These are phyloP conservation scores for Corythornis cristatus DNA, from an alignment of 2,113 vertebrate species.

Conservation along the genomic window DNA sequence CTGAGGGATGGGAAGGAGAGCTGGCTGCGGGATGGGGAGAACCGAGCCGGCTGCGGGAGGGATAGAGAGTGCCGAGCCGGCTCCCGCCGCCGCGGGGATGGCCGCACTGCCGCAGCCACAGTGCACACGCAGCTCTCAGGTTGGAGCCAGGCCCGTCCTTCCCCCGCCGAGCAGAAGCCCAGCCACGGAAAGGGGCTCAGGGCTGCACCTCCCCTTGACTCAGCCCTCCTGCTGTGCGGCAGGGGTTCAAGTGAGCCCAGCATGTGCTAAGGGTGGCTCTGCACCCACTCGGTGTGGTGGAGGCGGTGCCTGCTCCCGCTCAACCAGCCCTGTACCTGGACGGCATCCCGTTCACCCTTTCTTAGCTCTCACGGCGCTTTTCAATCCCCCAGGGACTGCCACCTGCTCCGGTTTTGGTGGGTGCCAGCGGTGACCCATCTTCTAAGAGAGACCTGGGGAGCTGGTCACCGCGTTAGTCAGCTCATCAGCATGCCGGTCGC, in stretches of 20 bases:
- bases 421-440: background rate
- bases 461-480: background rate
- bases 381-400: background rate
- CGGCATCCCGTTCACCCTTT: background rate
- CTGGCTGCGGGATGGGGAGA: background rate
- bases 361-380: background rate
- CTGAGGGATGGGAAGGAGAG: background rate
- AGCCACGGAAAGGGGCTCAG: background rate
- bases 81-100: background rate
- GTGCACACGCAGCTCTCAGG: background rate
- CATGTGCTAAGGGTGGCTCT: background rate
- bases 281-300: background rate
- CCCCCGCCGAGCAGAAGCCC: background rate
- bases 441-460: background rate
- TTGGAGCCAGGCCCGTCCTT: background rate
- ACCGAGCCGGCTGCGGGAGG: too few relatives aligned
- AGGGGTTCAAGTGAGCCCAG: background rate
- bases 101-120: background rate
- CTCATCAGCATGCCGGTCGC: background rate
- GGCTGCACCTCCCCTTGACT: background rate
- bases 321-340: background rate
- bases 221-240: background rate
- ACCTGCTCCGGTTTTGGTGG: background rate
- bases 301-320: background rate
- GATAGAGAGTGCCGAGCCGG: background rate